phyloP scores from a whole-genome alignment of 2,797 vertebrate genomes.

The Argyrosomus regius region DNA sequence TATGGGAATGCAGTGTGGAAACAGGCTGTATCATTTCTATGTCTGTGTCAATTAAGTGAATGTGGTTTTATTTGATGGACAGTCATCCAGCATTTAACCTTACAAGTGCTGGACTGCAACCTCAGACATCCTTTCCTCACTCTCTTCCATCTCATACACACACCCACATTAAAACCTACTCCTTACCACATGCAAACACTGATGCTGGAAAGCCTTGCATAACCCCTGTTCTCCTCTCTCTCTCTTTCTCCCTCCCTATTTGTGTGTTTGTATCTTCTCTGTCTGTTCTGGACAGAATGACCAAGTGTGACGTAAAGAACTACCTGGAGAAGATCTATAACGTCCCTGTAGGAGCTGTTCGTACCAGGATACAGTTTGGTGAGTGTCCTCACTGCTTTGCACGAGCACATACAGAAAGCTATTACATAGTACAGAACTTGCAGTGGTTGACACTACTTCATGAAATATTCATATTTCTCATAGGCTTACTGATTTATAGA shows the following conservation, averaged over 20 bases:
- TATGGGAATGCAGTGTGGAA: conserved; percentile 66
- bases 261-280: conserved; percentile 23
- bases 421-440: conserved; percentile 21
- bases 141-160: background rate
- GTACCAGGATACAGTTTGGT: conserved; percentile 96
- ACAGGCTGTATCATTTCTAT: conserved; percentile 50
- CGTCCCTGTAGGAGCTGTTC: conserved; percentile 90
- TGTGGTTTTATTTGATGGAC: conserved; percentile 43
- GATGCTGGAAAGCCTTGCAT: conserved; percentile 37
- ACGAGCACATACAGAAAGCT: conserved; percentile 35
- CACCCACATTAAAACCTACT: conserved; percentile 31
- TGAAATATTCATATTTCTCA: conserved; percentile 23
- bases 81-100: conserved; percentile 34
- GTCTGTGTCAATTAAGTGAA: conserved; percentile 47
- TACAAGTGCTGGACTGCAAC: conserved; percentile 19
- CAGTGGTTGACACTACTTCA: conserved; percentile 1
- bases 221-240: conserved; percentile 43
- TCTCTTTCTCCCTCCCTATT: conserved; percentile 4
- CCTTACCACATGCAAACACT: conserved; percentile 8
- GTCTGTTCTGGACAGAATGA: conserved; percentile 89
- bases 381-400: conserved; percentile 75
- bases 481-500: conserved; percentile 2
- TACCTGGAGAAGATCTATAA: conserved; percentile 95
- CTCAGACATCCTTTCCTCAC: conserved; percentile 10
- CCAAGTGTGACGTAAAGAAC: conserved; percentile 92